Conservation (phyloP, 2,888 invertebrate genomes). For the Petrolisthes manimaculis region DNA sequence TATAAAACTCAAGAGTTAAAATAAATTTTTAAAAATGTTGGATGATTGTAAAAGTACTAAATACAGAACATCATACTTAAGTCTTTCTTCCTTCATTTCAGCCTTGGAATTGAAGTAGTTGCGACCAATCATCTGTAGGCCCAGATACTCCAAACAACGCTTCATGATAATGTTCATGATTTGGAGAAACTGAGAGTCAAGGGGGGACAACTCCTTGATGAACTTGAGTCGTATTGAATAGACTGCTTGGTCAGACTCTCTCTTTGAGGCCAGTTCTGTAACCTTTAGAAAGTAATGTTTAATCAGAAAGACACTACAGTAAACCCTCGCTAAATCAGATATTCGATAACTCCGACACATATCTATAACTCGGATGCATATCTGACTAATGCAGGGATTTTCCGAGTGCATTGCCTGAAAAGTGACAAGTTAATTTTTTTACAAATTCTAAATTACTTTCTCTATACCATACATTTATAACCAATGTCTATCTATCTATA, state of each 20-base stretch:
- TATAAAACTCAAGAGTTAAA: no score
- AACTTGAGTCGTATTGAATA: slow-evolving; percentile 66
- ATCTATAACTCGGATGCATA: no score
- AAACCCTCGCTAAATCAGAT: neutral
- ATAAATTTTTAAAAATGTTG: no score
- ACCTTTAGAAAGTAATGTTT: slow-evolving; percentile 27
- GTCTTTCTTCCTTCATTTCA: slow-evolving; percentile 23
- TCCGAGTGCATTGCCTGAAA: no score
- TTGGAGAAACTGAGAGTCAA: slow-evolving; percentile 60
- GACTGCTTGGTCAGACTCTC: slow-evolving; percentile 61
- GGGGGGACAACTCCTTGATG: slow-evolving; percentile 57
- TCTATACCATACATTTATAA: no score
- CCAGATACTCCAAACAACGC: slow-evolving; percentile 67
- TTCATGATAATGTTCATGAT: slow-evolving; percentile 61
- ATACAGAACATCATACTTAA: slow-evolving; percentile 28
- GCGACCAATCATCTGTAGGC: slow-evolving; percentile 68
- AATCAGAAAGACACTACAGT: neutral
- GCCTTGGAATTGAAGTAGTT: slow-evolving; percentile 68
- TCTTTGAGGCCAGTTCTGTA: slow-evolving; percentile 44
- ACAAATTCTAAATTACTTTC: no score
- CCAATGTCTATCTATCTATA: no score
- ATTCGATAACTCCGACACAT: no score
- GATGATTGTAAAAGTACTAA: no score
- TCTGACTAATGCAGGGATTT: no score
- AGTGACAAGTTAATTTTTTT: no score